phyloP scores from a whole-genome alignment of 1,140 invertebrate genomes.

The Pinna nobilis region DNA sequence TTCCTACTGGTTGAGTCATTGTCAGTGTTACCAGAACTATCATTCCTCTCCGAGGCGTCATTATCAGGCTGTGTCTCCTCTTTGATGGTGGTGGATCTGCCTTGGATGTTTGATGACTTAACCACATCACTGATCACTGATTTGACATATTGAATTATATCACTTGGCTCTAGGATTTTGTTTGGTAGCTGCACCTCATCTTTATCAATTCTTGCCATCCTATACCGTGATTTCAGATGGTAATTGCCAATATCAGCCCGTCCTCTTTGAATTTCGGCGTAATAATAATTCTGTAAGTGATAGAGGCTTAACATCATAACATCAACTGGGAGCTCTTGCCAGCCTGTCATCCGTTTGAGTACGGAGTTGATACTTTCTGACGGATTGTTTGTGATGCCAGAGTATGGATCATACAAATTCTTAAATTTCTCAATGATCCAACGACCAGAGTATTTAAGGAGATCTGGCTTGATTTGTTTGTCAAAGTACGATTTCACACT shows the following conservation, averaged over 20 bases:
- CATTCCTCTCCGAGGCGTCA: background rate
- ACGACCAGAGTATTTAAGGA: background rate
- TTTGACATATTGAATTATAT: slow-evolving; percentile 9
- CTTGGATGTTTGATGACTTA: background rate
- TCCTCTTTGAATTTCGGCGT: background rate
- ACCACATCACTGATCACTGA: background rate
- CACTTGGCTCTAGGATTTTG: background rate
- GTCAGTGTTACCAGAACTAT: background rate
- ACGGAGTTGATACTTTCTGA: slow-evolving; percentile 22
- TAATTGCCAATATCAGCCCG: slow-evolving; percentile 5
- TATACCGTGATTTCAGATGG: background rate
- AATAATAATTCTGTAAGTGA: slow-evolving; percentile 16
- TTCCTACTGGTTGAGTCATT: background rate
- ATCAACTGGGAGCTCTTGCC: slow-evolving; percentile 6
- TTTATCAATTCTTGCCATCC: background rate
- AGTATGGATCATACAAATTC: slow-evolving; percentile 19
- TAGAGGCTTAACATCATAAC: slow-evolving; percentile 1
- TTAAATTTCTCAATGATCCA: slow-evolving; percentile 7
- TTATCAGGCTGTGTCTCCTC: background rate
- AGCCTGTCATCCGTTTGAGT: slow-evolving; percentile 1
- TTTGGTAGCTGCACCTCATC: slow-evolving; percentile 6
- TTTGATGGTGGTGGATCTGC: background rate
- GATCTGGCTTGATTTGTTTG: slow-evolving; percentile 8
- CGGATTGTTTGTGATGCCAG: slow-evolving; percentile 14
- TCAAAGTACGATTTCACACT: background rate